Evolutionary conservation across 2,797 vertebrate species (phyloP), one percentile per base, ranked within the genome.

Genomic region (Cynodonichthys magdalenae): DNA sequence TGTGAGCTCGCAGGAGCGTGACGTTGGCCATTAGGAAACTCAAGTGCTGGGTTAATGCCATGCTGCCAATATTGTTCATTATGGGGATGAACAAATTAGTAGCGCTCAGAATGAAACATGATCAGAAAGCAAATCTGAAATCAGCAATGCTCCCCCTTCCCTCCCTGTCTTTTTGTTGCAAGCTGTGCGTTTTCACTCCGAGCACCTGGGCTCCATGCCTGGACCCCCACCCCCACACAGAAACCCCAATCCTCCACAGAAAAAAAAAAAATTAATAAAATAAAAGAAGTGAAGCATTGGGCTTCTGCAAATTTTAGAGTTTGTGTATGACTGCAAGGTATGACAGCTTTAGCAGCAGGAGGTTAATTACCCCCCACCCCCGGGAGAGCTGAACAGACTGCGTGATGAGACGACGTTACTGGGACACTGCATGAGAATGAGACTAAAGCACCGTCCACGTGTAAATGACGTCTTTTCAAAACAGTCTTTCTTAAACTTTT

Each of bases 51-150:
- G 59, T 87, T 87, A 85, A 87, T 84, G 86, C 46, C 12, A 69
- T 59, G 55, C 79, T 79, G 85, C 77, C 86, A 84, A 82, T 83
- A 86, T 74, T 58, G 61, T 84, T 87, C 86, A 89, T 87, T 88
- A 89, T 79, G 69, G 66, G 81, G 80, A 87, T 74, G 75, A 84
- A 81, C 53, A 69, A 83, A 86, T 84, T 66, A 82, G 82, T 42
- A 57, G 75, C n/a, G 19, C 75, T 82, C 65, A 10, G 46, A 52
- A 71, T 66, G 72, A 77, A 77, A 61, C 74, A 80, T 71, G 83
- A 82, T 75, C 74, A 49, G 76, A 64, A 60, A 79, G 74, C 81
- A 59, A 48, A 84, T 80, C 24, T 70, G 39, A 52, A 54, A 66
- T 47, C 62, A 51, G 45, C 36, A 39, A 1, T 3, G 3, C 36